phyloP scores from a whole-genome alignment of 2,888 invertebrate genomes.

The Acleris cristana region DNA sequence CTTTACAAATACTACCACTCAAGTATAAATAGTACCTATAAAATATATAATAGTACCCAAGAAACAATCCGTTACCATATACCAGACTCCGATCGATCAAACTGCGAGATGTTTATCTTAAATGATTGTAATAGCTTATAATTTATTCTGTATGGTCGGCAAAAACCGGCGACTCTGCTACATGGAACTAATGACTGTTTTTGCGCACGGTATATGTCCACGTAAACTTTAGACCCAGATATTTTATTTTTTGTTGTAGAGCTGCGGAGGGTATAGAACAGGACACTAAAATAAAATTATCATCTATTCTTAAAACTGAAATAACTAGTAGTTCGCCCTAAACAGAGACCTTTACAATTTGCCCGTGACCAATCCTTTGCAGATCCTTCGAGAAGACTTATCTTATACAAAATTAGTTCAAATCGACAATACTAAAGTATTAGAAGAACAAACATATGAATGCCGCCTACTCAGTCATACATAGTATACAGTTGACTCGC shows the following conservation, averaged over 20 bases:
- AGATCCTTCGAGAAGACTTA: too few relatives aligned
- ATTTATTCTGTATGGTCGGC: slow-evolving; percentile 64
- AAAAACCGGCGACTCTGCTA: slow-evolving; percentile 50
- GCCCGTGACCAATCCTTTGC: too few relatives aligned
- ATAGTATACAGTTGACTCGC: too few relatives aligned
- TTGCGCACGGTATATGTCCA: slow-evolving; percentile 52
- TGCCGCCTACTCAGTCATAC: too few relatives aligned
- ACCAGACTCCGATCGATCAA: slow-evolving; percentile 54
- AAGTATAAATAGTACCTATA: too few relatives aligned
- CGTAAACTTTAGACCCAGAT: slow-evolving; percentile 53
- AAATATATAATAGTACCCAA: background rate
- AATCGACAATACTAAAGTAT: too few relatives aligned
- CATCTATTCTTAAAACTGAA: too few relatives aligned
- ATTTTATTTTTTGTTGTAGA: slow-evolving; percentile 41
- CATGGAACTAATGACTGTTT: slow-evolving; percentile 52
- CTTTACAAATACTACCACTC: too few relatives aligned
- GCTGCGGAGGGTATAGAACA: slow-evolving; percentile 18
- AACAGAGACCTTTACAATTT: too few relatives aligned
- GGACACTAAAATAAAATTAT: background rate
- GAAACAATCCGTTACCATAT: slow-evolving; percentile 10
- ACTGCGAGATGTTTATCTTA: slow-evolving; percentile 72
- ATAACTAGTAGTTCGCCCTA: too few relatives aligned
- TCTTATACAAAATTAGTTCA: too few relatives aligned
- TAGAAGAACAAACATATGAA: too few relatives aligned
- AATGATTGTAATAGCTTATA: slow-evolving; percentile 75